Evolutionary conservation across 2,113 vertebrate genomes (phyloP), one percentile per base, ranked within the genome.

Genomic region (Tamias sibiricus): DNA sequence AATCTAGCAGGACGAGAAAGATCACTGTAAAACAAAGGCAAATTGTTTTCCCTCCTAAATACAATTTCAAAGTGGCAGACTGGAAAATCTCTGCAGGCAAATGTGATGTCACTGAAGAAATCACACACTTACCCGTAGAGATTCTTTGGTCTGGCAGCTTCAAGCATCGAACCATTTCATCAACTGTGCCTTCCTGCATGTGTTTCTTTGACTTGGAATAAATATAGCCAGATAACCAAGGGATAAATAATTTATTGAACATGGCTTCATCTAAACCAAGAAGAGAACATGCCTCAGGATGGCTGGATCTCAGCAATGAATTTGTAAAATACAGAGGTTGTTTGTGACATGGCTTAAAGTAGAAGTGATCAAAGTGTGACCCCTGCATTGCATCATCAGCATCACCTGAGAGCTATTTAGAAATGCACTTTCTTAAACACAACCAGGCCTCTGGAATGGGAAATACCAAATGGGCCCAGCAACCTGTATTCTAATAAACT

Each of bases 21-120:
- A 94, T 54, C 20, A 71, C 26, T 85, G 20, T 94, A 95, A 24
- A 88, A 69, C n/a, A 71, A 96, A 80, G 42, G 81, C 42, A 92
- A 47, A 7, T 79, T 94, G 32, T 52, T 69, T 97, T 64, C 37
- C 49, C 30, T 76, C 62, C 71, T 88, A 92, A 92, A 95, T 88
- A 96, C 97, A 97, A 44, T 85, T 90, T 97, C 93, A 92, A 98
- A 90, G 90, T 98, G 99, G 47, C 98, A 98, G 99, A 99, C 99
- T 99, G 99, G 97, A 98, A 99, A 99, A 99, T 99, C 99, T 99
- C 99, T 99, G 99, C 99, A 99, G 99, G 99, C 99, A 99, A 99
- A 99, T 99, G 99, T 99, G 99, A 99, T 98, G 98, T 99, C 98
- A 97, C 98, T 98, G 97, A 87, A 98, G 97, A 97, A 98, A 99